Evolutionary conservation across 35 echinoderm and acorn worm genomes (phyloP).

Genomic region (Heliocidaris erythrogramma): DNA sequence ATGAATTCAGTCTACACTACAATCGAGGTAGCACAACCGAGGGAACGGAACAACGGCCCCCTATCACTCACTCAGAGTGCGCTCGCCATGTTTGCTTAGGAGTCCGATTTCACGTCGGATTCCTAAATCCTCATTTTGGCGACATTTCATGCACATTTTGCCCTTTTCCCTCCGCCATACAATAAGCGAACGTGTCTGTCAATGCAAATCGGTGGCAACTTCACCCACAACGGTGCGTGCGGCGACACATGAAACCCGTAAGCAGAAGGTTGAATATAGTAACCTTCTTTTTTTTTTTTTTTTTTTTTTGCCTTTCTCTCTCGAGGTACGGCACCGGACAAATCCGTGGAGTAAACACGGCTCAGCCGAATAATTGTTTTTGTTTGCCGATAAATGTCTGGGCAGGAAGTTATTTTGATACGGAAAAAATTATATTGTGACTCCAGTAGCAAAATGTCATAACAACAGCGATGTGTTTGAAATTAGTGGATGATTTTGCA

Average conservation of each 20-base stretch:
- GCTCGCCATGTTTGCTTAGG: constrained; percentile 19
- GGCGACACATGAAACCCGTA: constrained; percentile 26
- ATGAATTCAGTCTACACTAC: not conserved
- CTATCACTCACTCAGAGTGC: constrained; percentile 32
- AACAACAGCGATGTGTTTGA: not conserved
- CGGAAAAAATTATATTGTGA: not conserved
- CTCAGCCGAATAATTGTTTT: constrained; percentile 50
- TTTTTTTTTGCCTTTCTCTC: not conserved
- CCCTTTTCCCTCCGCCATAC: constrained; percentile 5
- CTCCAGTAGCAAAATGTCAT: not conserved
- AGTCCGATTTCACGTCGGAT: constrained; percentile 24
- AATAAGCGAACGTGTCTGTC: constrained; percentile 27
- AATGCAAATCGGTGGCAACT: constrained; percentile 9
- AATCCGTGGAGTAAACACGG: constrained; percentile 31
- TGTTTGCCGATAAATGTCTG: constrained; percentile 33
- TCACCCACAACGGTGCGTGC: not conserved
- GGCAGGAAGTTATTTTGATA: constrained; percentile 38
- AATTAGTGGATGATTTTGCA: not conserved
- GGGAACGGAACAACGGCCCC: not conserved
- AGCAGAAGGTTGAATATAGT: constrained; percentile 25
- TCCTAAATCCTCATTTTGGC: constrained; percentile 50
- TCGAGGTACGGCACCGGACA: not conserved
- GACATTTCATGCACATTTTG: constrained; percentile 45
- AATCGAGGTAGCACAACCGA: not conserved
- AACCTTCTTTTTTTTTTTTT: not conserved